Base-by-base conservation (phyloP, 2,888 invertebrate genomes). In the Meteorus colon region DNA sequence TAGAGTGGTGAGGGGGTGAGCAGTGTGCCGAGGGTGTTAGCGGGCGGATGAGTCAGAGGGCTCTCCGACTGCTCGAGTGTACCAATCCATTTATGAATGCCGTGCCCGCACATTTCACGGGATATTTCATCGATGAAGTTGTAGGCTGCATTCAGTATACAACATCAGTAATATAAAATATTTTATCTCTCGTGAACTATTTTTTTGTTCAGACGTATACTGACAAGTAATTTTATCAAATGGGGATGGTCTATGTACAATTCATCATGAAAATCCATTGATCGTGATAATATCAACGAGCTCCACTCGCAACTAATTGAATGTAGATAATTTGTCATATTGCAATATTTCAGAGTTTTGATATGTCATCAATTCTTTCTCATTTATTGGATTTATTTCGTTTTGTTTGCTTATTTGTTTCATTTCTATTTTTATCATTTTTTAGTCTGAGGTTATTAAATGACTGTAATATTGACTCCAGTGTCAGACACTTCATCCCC, bases 81-180 rank as follows among this genome's bases (percentile, higher is more conserved):
- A 79, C 79, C 85, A 81, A 85, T 84, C 83, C 82, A 85, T 85
- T 85, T 84, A 82, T 82, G 80, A 79, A 77, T 55, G 75, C 81
- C 80, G 77, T 80, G 80, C 78, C 81, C 81, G 79, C 82, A 80
- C 82, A 73, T 84, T 82, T 85, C 82, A 80, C 81, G 78, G 79
- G 80, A 82, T 82, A 84, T 82, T 85, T 85, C 83, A 83, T 84
- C 83, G 79, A 82, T 82, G 79, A 81, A 67, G 79, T 83, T 84
- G 84, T 19, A 55, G 55, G 19, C 55, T 55, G 78, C 82, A 83
- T 82, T 83, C 84, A 78, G 73, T 31, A 24, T 59, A 60, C 60
- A 60, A 10, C 37, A 48, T 19, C 24, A 24, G 24, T 29, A 37
- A 63, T 41, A 51, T 48, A 67, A 16, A 70, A 70, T 70, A 60